A percentile compares a stretch with the other conserved stretches of the same genome.
Conservation (phyloP, 2,888 invertebrate species). For the Caenorhabditis sp. region DNA sequence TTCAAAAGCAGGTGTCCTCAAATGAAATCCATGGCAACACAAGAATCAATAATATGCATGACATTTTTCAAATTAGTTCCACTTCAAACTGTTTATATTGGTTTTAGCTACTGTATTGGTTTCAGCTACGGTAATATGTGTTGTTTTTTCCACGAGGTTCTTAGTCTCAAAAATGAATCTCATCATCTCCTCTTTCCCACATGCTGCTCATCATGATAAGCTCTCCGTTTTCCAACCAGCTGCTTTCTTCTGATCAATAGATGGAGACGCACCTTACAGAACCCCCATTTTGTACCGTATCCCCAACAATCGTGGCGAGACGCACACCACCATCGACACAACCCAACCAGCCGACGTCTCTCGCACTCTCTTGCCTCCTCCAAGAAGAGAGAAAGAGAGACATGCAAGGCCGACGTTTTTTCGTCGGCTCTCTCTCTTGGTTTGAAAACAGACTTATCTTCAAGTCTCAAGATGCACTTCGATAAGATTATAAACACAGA, state of each 20-base stretch:
- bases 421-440: conserved; percentile 15
- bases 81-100: no score
- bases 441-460: not conserved
- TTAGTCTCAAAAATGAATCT: no score
- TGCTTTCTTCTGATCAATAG: conserved; percentile 5
- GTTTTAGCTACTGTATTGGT: no score
- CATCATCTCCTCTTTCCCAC: not conserved
- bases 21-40: no score
- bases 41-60: no score
- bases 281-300: conserved; percentile 51
- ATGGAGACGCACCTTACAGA: conserved; percentile 41
- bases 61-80: no score
- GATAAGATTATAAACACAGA: conserved; percentile 4
- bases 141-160: no score
- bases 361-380: conserved; percentile 11
- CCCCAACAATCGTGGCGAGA: conserved; percentile 35
- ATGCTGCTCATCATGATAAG: not conserved
- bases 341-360: not conserved
- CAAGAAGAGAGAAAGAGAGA: not conserved
- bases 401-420: conserved; percentile 10
- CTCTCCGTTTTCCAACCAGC: conserved; percentile 4
- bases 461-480: not conserved
- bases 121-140: no score
- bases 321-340: conserved; percentile 7
- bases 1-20: no score